Base-by-base conservation (phyloP, 2,113 vertebrate species). In the Scolopax mira region DNA sequence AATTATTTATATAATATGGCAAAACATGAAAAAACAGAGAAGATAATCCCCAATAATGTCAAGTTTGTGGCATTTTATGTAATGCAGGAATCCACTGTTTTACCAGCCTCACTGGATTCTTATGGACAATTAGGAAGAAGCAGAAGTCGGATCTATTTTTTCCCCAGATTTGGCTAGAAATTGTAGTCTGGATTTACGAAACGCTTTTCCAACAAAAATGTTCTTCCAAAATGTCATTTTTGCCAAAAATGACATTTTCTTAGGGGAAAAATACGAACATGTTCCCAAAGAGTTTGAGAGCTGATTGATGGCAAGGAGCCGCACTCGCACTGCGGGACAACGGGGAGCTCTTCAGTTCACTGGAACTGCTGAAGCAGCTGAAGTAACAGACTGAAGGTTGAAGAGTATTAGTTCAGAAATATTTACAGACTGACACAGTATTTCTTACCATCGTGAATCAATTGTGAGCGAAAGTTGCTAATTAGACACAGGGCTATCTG, bases 201-300 rank as follows among this genome's bases (percentile, higher is more conserved):
- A 70, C 10, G 41, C 25, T 85, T 93, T 94, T 79, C 82, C 71
- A 79, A 44, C 13, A 25, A 72, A 93, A 88, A 85, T 66, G 16
- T 90, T 88, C 92, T 77, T 95, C 79, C 67, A 88, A 62, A 96
- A 91, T 49, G 85, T 93, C 83, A 90, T 91, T 91, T 96, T 90
- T 88, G 58, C 75, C 95, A 94, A 92, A 93, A 94, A 90, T 66
- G 4, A 83, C 31, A 73, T 90, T 83, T 96, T 92, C 64, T 58
- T 80, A 58, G 16, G 60, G 58, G 55, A 66, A 95, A 94, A 89
- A 67, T 60, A 85, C 11, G 72, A 91, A 77, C 28, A 70, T 23
- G 30, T 64, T 95, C 49, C 82, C 90, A 79, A 93, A 83, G 44
- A 92, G 41, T 80, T 93, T 96, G 65, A 70, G 88, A 86, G 19